Conservation (phyloP, 2,113 vertebrate species). For the Cryptotis parvus region DNA sequence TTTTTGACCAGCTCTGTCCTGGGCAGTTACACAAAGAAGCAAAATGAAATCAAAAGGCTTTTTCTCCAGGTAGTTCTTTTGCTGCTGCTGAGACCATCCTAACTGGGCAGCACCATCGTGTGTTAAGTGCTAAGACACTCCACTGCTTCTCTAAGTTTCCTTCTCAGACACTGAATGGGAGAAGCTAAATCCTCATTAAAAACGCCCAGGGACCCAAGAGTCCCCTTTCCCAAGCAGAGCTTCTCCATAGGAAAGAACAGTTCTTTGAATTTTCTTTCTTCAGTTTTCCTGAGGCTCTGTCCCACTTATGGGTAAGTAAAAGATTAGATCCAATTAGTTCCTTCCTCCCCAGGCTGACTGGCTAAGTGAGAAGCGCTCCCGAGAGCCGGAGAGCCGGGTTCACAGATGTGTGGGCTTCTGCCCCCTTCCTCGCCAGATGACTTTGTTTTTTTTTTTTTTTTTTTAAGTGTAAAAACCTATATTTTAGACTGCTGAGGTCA, state of each 20-base stretch:
- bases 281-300: slow-evolving; percentile 41
- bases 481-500: background rate
- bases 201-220: background rate
- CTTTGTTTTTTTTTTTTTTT: no score
- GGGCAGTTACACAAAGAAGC: background rate
- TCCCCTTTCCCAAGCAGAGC: background rate
- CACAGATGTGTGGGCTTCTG: slow-evolving; percentile 4
- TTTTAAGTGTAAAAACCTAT: background rate
- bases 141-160: slow-evolving; percentile 12
- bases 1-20: background rate
- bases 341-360: background rate
- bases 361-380: no score
- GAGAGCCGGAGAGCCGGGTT: background rate
- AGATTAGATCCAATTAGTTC: slow-evolving; percentile 58
- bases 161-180: slow-evolving; percentile 38
- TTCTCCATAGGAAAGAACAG: slow-evolving; percentile 43
- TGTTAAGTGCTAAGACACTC: slow-evolving; percentile 7
- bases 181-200: background rate
- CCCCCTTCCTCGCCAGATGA: background rate
- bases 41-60: slow-evolving; percentile 1
- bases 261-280: slow-evolving; percentile 58
- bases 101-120: background rate
- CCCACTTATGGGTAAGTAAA: slow-evolving; percentile 51
- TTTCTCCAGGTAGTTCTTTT: background rate
- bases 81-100: background rate